phyloP scores from a whole-genome alignment of 2,113 vertebrate genomes.

The Notothenia rossii region DNA sequence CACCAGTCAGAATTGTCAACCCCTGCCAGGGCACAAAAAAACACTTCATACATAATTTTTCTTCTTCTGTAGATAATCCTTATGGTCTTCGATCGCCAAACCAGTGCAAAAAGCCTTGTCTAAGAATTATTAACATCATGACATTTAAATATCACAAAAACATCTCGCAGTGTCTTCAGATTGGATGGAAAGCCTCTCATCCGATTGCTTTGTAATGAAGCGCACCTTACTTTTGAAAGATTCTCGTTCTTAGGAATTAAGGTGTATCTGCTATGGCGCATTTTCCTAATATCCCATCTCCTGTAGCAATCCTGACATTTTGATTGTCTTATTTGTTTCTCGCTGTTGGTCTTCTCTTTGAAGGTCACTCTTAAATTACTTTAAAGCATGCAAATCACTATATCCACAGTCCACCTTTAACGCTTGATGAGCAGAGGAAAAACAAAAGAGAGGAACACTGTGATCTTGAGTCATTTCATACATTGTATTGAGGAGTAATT shows the following conservation, averaged over 20 bases:
- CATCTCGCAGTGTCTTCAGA: conserved; percentile 47
- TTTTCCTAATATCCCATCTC: conserved; percentile 67
- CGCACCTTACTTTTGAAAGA: conserved; percentile 41
- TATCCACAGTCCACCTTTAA: conserved; percentile 55
- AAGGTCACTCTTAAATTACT: conserved; percentile 85
- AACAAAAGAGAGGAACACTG: neutral
- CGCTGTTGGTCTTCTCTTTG: conserved; percentile 75
- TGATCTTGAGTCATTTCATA: neutral
- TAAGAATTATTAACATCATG: conserved; percentile 48
- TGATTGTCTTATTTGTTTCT: conserved; percentile 78
- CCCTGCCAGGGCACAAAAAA: neutral
- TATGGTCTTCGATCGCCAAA: neutral
- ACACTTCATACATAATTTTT: too few species aligned
- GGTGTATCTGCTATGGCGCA: conserved; percentile 63
- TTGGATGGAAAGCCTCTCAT: conserved; percentile 45
- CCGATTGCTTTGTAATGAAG: conserved; percentile 64
- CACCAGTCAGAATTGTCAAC: neutral
- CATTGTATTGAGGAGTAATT: neutral
- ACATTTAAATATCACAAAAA: conserved; percentile 69
- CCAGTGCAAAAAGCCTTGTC: conserved; percentile 24
- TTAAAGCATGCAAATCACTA: conserved; percentile 82
- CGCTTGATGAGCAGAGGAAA: conserved; percentile 21
- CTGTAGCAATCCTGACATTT: conserved; percentile 83
- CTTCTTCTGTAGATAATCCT: conserved; percentile 6
- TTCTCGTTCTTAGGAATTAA: conserved; percentile 63